Percentiles rank a stretch among this genome's conserved stretches.
These are phyloP conservation scores for Tachyglossus aculeatus DNA, from an alignment of 2,797 vertebrate species.

Conservation along the genomic window DNA sequence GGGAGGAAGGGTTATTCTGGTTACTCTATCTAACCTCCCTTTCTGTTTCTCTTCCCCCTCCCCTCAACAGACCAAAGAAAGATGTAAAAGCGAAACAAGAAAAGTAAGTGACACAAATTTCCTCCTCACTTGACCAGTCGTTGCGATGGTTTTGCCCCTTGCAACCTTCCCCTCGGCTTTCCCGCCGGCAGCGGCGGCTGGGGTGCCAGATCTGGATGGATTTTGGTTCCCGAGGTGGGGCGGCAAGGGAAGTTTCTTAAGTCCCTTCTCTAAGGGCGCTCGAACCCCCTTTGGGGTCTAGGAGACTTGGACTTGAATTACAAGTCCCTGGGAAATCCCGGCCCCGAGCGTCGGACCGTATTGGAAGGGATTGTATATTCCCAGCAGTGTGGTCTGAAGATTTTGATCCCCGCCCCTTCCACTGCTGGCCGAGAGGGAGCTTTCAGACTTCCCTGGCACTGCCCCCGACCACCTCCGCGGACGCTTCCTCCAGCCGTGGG, in stretches of 20 bases:
- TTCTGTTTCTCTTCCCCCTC: conserved; percentile 69
- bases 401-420: conserved; percentile 54
- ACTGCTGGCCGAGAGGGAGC: conserved; percentile 61
- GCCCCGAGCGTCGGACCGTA: not conserved
- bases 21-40: not conserved
- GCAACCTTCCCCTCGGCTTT: conserved; percentile 45
- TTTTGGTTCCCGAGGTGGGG: conserved; percentile 3
- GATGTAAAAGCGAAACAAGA: conserved; percentile 88
- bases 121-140: conserved; percentile 50
- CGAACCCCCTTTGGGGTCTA: not conserved
- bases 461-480: too few species aligned
- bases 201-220: conserved; percentile 25
- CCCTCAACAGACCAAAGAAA: conserved; percentile 88
- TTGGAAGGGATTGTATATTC: not conserved
- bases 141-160: conserved; percentile 51
- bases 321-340: conserved; percentile 13
- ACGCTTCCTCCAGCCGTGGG: too few species aligned
- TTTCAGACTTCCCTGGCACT: conserved; percentile 67
- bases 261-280: not conserved
- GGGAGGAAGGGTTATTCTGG: not conserved
- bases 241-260: not conserved
- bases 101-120: conserved; percentile 87
- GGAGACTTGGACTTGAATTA: not conserved
- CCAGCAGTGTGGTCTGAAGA: conserved; percentile 57
- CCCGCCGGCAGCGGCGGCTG: conserved; percentile 39